These are phyloP conservation scores for Myiopsitta monachus DNA, from an alignment of 2,113 vertebrate species.

Conservation along the genomic window DNA sequence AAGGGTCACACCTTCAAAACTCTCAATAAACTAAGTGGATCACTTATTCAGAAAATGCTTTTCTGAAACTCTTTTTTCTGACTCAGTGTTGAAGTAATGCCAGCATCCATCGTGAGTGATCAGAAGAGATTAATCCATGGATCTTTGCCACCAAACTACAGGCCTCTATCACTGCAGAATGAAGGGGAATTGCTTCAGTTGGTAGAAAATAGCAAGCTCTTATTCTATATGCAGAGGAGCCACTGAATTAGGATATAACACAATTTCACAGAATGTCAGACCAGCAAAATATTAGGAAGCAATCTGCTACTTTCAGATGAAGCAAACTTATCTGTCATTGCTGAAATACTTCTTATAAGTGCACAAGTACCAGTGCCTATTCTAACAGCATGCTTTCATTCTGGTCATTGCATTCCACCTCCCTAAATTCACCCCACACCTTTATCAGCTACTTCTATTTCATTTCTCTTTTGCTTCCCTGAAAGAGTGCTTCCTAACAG, in stretches of 20 bases:
- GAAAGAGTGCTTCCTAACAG: background rate
- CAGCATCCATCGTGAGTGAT: background rate
- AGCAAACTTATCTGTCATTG: slow-evolving; percentile 43
- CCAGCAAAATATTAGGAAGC: slow-evolving; percentile 27
- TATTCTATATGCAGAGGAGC: slow-evolving; percentile 13
- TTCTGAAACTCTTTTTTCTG: background rate
- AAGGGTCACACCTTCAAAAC: background rate
- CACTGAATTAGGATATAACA: slow-evolving; percentile 28
- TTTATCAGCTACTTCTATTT: slow-evolving; percentile 30
- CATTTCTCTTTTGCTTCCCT: background rate
- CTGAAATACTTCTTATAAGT: background rate
- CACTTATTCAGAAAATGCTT: background rate
- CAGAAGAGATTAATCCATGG: slow-evolving; percentile 5
- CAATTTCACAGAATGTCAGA: slow-evolving; percentile 36
- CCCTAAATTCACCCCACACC: background rate
- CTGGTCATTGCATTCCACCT: slow-evolving; percentile 2
- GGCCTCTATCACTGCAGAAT: background rate
- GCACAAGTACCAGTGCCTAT: background rate
- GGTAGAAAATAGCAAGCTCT: slow-evolving; percentile 10
- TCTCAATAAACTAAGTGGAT: background rate
- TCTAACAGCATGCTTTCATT: background rate
- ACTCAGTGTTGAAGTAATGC: background rate
- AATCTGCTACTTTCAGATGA: slow-evolving; percentile 26
- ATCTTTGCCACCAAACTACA: slow-evolving; percentile 8
- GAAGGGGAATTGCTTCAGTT: background rate